Base-by-base conservation (phyloP, 1,140 invertebrate species). In the Argopecten irradians region DNA sequence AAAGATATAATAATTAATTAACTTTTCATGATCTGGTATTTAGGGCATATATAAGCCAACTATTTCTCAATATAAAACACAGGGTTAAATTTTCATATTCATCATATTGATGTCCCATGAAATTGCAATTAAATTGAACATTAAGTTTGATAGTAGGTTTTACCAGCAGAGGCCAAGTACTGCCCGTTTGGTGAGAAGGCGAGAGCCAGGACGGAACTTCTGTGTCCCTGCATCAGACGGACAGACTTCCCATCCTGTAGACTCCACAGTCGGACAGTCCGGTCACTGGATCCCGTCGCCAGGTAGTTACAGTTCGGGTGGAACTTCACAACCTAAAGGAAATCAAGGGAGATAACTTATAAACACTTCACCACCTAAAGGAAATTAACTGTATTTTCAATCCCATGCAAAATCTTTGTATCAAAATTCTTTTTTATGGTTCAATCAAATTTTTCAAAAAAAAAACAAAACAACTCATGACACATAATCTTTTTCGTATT, bases 301-400 rank as follows among this genome's bases (percentile, higher is more conserved):
- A 99, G 95, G 91, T 99, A 99, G 96, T 99, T 99, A 9, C 98
- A 98, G 96, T 99, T 99, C 0, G 99, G 99, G 96, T 99, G 99
- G 95, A 99, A 99, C 93, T 98, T 97, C n/a, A 99, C 96, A 95
- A 98, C 98, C 97, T 98, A 89, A 32, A 92, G 91, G n/a, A 71
- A 71, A n/a, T n/a, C n/a, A n/a, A n/a, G n/a, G n/a, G n/a, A n/a
- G n/a, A n/a, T n/a, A n/a, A n/a, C n/a, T n/a, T n/a, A n/a, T n/a
- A n/a, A n/a, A n/a, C n/a, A n/a, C n/a, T n/a, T n/a, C n/a, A n/a
- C n/a, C n/a, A n/a, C n/a, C n/a, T n/a, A n/a, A n/a, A n/a, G n/a
- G n/a, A n/a, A n/a, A n/a, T n/a, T n/a, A n/a, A n/a, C n/a, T n/a
- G n/a, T n/a, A n/a, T n/a, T n/a, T n/a, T n/a, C n/a, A n/a, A n/a